Percentiles rank a stretch among this genome's conserved stretches.
These are phyloP conservation scores for Bibio marci DNA, from an alignment of 2,888 invertebrate species.

Conservation along the genomic window DNA sequence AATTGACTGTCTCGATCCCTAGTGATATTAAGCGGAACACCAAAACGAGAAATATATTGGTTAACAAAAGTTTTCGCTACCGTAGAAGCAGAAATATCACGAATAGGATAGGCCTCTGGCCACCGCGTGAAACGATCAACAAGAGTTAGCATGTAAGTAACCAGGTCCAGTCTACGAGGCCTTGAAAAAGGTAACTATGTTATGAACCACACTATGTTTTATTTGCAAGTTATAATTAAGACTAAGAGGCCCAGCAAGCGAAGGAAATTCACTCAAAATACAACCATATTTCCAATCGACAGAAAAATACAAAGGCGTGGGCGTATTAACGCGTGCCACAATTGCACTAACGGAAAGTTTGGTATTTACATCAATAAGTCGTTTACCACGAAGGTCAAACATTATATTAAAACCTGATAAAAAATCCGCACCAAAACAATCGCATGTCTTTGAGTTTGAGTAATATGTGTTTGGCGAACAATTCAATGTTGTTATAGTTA, in stretches of 20 bases:
- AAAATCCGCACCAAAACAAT: too few species aligned
- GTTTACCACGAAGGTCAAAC: too few species aligned
- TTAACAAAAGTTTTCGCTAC: background rate
- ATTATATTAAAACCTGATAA: too few species aligned
- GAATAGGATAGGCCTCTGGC: constrained; percentile 4
- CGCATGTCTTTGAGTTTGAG: too few species aligned
- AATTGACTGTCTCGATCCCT: constrained; percentile 10
- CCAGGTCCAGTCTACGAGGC: constrained; percentile 6
- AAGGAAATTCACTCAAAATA: background rate
- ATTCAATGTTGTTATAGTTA: too few species aligned
- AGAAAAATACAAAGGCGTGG: too few species aligned
- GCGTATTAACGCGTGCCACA: too few species aligned
- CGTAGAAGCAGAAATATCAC: constrained; percentile 4
- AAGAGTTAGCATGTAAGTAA: constrained; percentile 9
- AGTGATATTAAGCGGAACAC: constrained; percentile 8
- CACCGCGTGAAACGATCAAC: constrained; percentile 5
- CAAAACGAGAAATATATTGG: constrained; percentile 7
- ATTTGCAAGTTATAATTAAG: background rate
- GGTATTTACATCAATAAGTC: too few species aligned
- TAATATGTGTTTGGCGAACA: too few species aligned
- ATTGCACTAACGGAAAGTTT: too few species aligned
- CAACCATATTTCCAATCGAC: too few species aligned
- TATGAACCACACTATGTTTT: background rate
- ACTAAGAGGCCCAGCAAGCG: background rate
- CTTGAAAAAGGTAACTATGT: background rate